Evolutionary conservation across 2,113 vertebrate genomes (phyloP).

Genomic region (Antechinus flavipes): DNA sequence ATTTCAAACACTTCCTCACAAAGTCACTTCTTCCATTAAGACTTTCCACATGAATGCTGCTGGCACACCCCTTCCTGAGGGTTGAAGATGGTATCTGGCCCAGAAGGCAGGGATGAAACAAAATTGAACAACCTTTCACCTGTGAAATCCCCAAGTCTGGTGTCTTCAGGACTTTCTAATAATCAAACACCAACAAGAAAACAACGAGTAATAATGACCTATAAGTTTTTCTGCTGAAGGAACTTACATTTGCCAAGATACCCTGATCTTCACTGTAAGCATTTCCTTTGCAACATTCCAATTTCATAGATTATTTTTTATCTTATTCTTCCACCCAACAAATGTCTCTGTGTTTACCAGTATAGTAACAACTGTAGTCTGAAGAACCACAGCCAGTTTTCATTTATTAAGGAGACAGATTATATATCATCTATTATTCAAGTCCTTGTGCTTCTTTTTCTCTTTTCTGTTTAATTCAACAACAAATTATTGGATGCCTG

Average conservation of each 20-base stretch:
- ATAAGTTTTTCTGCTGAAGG: background rate
- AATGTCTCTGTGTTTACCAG: slow-evolving; percentile 29
- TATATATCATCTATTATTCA: background rate
- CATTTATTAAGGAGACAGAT: slow-evolving; percentile 5
- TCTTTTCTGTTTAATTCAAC: background rate
- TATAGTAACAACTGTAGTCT: slow-evolving; percentile 16
- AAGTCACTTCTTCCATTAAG: slow-evolving; percentile 28
- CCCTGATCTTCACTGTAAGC: background rate
- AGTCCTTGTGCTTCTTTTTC: background rate
- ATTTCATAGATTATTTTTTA: background rate
- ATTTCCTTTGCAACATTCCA: background rate
- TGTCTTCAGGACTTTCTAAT: slow-evolving; percentile 30
- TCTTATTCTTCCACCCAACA: background rate
- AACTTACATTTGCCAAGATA: slow-evolving; percentile 28
- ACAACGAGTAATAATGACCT: background rate
- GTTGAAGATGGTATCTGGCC: background rate
- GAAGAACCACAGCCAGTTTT: background rate
- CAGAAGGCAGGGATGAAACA: slow-evolving; percentile 41
- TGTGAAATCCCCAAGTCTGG: background rate
- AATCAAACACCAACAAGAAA: slow-evolving; percentile 14
- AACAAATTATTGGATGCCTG: background rate
- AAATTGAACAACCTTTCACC: slow-evolving; percentile 40
- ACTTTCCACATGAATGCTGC: slow-evolving; percentile 51
- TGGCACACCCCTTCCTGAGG: slow-evolving; percentile 21
- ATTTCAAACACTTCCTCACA: slow-evolving; percentile 63